These are phyloP conservation scores for Drosophila orosa DNA, from an alignment of 1,140 invertebrate genomes.

Conservation along the genomic window DNA sequence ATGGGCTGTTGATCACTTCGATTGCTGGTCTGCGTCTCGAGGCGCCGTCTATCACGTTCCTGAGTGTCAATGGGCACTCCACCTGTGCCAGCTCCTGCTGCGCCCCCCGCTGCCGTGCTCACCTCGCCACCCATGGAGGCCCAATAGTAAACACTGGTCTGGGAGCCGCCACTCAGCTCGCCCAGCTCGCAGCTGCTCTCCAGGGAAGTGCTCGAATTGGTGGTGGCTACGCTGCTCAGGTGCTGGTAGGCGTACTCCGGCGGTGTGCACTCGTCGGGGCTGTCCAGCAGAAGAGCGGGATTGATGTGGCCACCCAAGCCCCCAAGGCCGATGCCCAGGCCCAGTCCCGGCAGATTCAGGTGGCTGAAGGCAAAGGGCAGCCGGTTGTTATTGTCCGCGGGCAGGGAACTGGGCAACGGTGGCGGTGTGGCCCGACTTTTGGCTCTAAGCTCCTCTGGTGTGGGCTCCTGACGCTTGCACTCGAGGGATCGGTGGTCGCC, in stretches of 20 bases:
- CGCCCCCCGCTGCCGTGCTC: conserved; percentile 53
- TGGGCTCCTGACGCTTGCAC: conserved; percentile 57
- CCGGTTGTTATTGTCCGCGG: conserved; percentile 49
- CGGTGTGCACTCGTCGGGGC: conserved; percentile 80
- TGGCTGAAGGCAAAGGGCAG: conserved; percentile 56
- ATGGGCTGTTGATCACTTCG: conserved; percentile 33
- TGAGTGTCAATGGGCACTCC: conserved; percentile 19
- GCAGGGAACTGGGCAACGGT: conserved; percentile 11
- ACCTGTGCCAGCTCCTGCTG: conserved; percentile 17
- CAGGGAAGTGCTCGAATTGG: conserved; percentile 77
- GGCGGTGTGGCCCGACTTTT: conserved; percentile 47
- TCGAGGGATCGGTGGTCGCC: conserved; percentile 75
- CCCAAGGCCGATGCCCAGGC: conserved; percentile 41
- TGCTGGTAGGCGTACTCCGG: conserved; percentile 79
- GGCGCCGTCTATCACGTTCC: conserved; percentile 39
- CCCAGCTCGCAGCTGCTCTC: conserved; percentile 75
- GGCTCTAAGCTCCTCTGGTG: conserved; percentile 46
- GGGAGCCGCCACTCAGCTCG: conserved; percentile 63
- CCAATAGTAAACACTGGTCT: conserved; percentile 71
- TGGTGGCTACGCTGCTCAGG: conserved; percentile 78
- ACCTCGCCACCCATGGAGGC: conserved; percentile 77
- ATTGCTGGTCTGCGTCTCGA: conserved; percentile 34
- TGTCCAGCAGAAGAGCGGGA: conserved; percentile 73
- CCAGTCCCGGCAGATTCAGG: conserved; percentile 65
- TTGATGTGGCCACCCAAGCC: conserved; percentile 74